Base-by-base conservation (phyloP, 30 jellyfish, hydroid and myxozoan genomes). In the Cassiopea xamachana region DNA sequence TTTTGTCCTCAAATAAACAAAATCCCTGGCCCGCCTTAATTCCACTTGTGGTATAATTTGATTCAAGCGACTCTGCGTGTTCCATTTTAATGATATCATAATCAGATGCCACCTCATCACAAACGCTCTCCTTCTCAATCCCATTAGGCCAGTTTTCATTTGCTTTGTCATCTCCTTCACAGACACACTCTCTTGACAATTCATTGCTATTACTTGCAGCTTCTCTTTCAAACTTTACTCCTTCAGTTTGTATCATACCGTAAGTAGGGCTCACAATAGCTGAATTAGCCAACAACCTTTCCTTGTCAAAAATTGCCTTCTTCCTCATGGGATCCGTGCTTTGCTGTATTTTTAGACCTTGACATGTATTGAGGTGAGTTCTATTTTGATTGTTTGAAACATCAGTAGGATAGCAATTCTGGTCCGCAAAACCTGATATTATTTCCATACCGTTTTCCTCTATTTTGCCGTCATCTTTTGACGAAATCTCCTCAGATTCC, bases 401-500 rank as follows among this genome's bases (percentile, higher is more conserved):
- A 51, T 71, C 80, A 71, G n/a, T 71, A 71, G 0, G 2, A 19
- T 16, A 67, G 76, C 76, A 14, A 27, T 27, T 27, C 39, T 27
- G 39, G 46, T 7, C 76, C 14, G 15, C 3, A 67, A 19, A 6
- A 6, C 0, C 64, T 3, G 64, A 6, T 10, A 55, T 55, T 3
- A 6, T 10, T 55, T 55, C 10, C 0, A 3, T 3, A 55, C 7
- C 55, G 3, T 71, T 48, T 1, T 39, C 75, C 1, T 82, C 91
- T 43, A 39, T 59, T 47, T 60, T 60, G 44, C 46, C 75, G n/a
- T 64, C 84, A 1, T 87, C 94, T 48, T 77, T 87, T 43, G 89
- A 70, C 0, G 83, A 75, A 39, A 59, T n/a, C 48, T 87, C 94
- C 18, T 87, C 94, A 48, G 94, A 87, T 39, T 87, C 94, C 75